These are phyloP conservation scores for Augochlora pura DNA, from an alignment of 1,140 invertebrate genomes.

Conservation along the genomic window DNA sequence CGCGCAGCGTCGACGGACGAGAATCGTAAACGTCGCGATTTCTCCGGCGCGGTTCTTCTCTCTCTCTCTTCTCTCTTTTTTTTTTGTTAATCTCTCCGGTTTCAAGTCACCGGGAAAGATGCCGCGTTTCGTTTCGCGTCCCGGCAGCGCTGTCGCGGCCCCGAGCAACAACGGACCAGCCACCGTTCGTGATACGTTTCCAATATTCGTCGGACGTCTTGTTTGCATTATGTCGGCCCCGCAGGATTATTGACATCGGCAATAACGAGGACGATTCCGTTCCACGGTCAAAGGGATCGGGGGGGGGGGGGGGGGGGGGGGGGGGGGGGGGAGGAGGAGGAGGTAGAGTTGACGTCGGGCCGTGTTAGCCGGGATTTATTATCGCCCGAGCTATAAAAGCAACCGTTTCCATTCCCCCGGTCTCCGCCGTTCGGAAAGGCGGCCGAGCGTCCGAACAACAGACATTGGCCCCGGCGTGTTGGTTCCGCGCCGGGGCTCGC, in stretches of 20 bases:
- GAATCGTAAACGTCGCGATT: slow-evolving; percentile 28
- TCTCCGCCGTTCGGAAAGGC: background rate
- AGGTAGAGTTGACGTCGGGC: slow-evolving; percentile 31
- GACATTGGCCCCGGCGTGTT: no score
- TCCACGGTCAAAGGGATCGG: slow-evolving; percentile 41
- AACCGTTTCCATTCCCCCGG: slow-evolving; percentile 14
- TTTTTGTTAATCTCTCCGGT: background rate
- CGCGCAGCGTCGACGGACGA: background rate
- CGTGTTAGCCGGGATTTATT: slow-evolving; percentile 38
- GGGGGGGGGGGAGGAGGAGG: no score
- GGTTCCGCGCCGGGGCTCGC: no score
- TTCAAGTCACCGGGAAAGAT: slow-evolving; percentile 26
- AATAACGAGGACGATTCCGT: slow-evolving; percentile 44
- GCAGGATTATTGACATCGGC: slow-evolving; percentile 53
- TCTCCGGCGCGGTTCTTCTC: slow-evolving; percentile 1
- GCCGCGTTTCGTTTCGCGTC: slow-evolving; percentile 29
- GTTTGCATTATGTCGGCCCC: slow-evolving; percentile 54
- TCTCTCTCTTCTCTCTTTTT: background rate
- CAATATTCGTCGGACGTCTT: slow-evolving; percentile 60
- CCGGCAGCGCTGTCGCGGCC: slow-evolving; percentile 52
- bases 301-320: no score
- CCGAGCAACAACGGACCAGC: slow-evolving; percentile 49
- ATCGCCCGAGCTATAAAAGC: slow-evolving; percentile 13
- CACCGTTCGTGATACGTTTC: slow-evolving; percentile 50
- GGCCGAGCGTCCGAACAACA: background rate